phyloP scores from a whole-genome alignment of 2,113 vertebrate genomes.

The Propithecus coquereli region DNA sequence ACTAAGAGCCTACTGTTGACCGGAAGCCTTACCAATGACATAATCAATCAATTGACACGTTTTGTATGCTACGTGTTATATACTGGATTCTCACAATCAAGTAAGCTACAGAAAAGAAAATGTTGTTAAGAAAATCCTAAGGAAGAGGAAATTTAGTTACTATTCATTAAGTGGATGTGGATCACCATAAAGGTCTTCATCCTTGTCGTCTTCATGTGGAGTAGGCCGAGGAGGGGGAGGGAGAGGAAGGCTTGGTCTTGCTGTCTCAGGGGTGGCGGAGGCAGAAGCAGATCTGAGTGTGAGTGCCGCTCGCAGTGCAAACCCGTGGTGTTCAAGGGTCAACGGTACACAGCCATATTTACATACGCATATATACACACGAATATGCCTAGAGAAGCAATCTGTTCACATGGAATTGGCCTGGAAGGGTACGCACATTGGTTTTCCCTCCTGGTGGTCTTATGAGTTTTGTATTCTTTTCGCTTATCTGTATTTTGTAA shows the following conservation, averaged over 20 bases:
- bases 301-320: not conserved
- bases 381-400: not conserved
- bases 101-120: not conserved
- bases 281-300: not conserved
- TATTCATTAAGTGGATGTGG: not conserved
- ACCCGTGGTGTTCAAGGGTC: not conserved
- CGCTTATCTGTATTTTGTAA: not conserved
- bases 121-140: not conserved
- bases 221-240: not conserved
- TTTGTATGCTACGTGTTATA: not conserved
- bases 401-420: not conserved
- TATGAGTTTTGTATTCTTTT: not conserved
- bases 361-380: not conserved
- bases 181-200: not conserved
- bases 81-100: not conserved
- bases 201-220: not conserved
- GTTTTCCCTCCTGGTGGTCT: not conserved
- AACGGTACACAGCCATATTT: not conserved
- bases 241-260: not conserved
- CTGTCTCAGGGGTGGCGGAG: not conserved
- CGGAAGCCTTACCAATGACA: not conserved
- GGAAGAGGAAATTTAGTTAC: not conserved
- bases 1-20: not conserved
- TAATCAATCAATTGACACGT: not conserved
- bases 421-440: not conserved